Base-by-base conservation (phyloP, 2,888 invertebrate species). In the Sclerodermus sp. region DNA sequence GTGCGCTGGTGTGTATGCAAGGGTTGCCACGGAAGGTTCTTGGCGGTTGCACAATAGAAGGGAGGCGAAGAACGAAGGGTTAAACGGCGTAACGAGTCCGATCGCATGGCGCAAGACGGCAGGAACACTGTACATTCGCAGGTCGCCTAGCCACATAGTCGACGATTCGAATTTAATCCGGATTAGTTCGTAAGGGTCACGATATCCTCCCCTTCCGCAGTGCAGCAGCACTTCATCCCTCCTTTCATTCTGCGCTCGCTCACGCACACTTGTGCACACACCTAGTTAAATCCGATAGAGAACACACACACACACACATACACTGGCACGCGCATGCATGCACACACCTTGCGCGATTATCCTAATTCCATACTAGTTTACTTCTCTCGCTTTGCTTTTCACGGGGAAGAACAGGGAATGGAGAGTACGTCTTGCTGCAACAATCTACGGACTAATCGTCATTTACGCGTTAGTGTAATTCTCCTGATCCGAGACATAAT, bases 131-230 rank as follows among this genome's bases (percentile, higher is more conserved):
- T 60, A 62, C 63, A 70, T 68, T 68, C 73, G 68, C 71, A 66
- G 69, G 66, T 75, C 71, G 71, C 66, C 70, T 64, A 64, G 72
- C 68, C 73, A 60, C 67, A 70, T 69, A 69, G 68, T 66, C 68
- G 62, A 70, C 69, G 70, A 73, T 74, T 73, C 62, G 61, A 64
- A 68, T 67, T 72, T 76, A 77, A 77, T 77, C 77, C 77, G 77
- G 76, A 77, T 77, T 77, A 77, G 72, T 71, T 66, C 60, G 64
- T 67, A 70, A 76, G 77, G 77, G 75, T 77, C 76, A 76, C 70
- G 72, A 73, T 77, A 71, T 73, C 74, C 70, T 68, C 62, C 8
- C 70, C 68, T 67, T 67, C 64, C 48, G 10, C 13, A 12, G 6
- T 34, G 34, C n/a, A 12, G 12, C 34, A 34, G 3, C 34, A 23